A percentile compares a stretch with the other conserved stretches of the same genome.
These are phyloP conservation scores for Leucania comma DNA, from an alignment of 2,888 invertebrate genomes.

Conservation along the genomic window DNA sequence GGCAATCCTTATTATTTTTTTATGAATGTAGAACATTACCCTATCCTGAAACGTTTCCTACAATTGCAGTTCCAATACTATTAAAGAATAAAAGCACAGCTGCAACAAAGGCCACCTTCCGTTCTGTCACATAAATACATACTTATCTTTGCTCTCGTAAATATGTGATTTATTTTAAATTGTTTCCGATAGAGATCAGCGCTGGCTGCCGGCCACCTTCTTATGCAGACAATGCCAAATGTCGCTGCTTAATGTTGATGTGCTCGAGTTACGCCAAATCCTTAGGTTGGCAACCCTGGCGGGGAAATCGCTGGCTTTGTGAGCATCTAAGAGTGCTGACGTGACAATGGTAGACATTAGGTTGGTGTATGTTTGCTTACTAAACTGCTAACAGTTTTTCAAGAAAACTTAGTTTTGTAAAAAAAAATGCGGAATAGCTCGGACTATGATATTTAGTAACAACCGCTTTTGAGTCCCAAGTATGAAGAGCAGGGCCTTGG, in stretches of 20 bases:
- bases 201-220: conserved; percentile 60
- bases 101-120: conserved; percentile 30
- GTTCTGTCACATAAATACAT: conserved; percentile 55
- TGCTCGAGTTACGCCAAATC: conserved; percentile 42
- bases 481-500: too few species aligned
- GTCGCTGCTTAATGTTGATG: conserved; percentile 29
- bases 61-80: not conserved
- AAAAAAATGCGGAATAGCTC: too few species aligned
- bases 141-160: conserved; percentile 63
- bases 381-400: not conserved
- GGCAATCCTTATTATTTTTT: not conserved
- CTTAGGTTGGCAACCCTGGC: conserved; percentile 41
- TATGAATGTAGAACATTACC: not conserved
- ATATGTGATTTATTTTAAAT: conserved; percentile 67
- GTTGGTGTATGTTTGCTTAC: not conserved
- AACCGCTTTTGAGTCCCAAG: too few species aligned
- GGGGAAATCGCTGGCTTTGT: conserved; percentile 16
- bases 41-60: not conserved
- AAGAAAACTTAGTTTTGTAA: too few species aligned
- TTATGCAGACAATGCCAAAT: conserved; percentile 55
- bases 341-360: not conserved
- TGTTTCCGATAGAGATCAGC: conserved; percentile 60
- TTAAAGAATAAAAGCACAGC: conserved; percentile 32
- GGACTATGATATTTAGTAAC: too few species aligned
- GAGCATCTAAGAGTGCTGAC: conserved; percentile 3